Base-by-base conservation (phyloP, 2,113 vertebrate species). In the Rattus rattus region DNA sequence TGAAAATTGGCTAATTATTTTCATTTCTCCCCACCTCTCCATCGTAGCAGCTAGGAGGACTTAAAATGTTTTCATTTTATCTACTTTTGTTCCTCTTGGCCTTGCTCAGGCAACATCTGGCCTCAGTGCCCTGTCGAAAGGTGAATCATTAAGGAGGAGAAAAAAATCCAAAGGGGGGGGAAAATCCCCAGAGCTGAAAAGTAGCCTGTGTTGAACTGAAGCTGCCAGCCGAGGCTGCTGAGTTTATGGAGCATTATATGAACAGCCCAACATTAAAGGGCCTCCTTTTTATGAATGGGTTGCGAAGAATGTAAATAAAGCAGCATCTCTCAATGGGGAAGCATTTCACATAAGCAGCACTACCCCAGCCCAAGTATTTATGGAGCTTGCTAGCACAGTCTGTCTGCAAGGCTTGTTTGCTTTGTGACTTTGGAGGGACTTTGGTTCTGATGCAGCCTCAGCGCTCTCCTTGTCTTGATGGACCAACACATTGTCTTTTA, bases 241-340 rank as follows among this genome's bases (percentile, higher is more conserved):
- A 94, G 94, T 98, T 98, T 98, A 97, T 98, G 97, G 97, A 97
- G 96, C 97, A 97, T 97, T 97, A 97, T 96, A 97, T 2, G 93
- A 98, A 98, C 95, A 97, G 95, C 95, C 86, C 75, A 19, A 97
- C 96, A 94, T 96, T 98, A 96, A 97, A 97, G 87, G 96, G 89
- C 93, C 97, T 98, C 90, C 90, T 97, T 97, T 97, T 97, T 98
- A 97, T 98, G 98, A 98, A 98, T 97, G 97, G 94, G 97, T 95
- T 96, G 93, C 88, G 95, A 97, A 97, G 97, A 98, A 97, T 98
- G 97, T 97, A 98, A 98, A 97, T 97, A 98, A 97, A 96, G 96
- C 98, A 97, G 95, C 95, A 97, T 98, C 97, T 97, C 96, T 98
- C 96, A 97, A 98, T 97, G 97, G 98, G 96, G 95, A 97, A 97